phyloP scores from a whole-genome alignment of 2,797 vertebrate species.

The Trematomus bernacchii region DNA sequence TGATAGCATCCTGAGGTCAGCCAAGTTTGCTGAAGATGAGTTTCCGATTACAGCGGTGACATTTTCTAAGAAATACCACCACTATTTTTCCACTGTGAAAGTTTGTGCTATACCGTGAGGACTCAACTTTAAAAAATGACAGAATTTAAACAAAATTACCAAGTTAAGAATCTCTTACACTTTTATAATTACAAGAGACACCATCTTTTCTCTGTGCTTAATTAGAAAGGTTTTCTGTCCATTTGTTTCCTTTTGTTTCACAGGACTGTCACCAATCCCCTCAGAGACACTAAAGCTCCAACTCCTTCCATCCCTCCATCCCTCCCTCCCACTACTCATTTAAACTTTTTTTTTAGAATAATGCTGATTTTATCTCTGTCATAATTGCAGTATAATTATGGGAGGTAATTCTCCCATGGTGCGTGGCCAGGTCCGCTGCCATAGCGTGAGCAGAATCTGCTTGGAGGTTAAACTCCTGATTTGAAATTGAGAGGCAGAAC shows the following conservation, averaged over 20 bases:
- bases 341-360: constrained; percentile 75
- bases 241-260: constrained; percentile 81
- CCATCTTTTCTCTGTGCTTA: constrained; percentile 79
- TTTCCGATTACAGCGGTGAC: background rate
- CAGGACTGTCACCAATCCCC: constrained; percentile 80
- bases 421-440: constrained; percentile 66
- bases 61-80: constrained; percentile 15
- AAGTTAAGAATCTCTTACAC: constrained; percentile 80
- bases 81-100: constrained; percentile 29
- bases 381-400: constrained; percentile 84
- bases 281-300: constrained; percentile 76
- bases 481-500: constrained; percentile 75
- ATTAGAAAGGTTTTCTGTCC: constrained; percentile 82
- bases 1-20: constrained; percentile 19
- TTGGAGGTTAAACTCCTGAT: constrained; percentile 75
- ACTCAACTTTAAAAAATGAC: constrained; percentile 54
- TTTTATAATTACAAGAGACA: constrained; percentile 82
- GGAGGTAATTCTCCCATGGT: constrained; percentile 81
- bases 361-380: constrained; percentile 79
- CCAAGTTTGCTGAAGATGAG: constrained; percentile 13
- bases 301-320: constrained; percentile 55
- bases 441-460: constrained; percentile 73
- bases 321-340: constrained; percentile 74
- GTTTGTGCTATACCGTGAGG: constrained; percentile 38
- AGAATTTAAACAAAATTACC: constrained; percentile 57